Base-by-base conservation (phyloP, 2,797 vertebrate species). In the Malurus leucopterus region DNA sequence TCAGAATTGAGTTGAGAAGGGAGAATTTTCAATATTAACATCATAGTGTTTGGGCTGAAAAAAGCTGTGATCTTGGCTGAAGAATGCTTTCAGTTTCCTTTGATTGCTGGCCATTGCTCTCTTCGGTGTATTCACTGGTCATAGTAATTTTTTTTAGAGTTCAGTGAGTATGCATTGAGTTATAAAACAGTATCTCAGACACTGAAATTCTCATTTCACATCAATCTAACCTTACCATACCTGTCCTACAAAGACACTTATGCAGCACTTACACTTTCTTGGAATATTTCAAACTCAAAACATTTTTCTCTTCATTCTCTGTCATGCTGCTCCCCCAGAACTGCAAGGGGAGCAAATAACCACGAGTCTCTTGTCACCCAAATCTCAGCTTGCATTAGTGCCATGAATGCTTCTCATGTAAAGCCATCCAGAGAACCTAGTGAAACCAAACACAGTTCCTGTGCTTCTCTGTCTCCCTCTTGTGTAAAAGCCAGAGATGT, bases 391-490 rank as follows among this genome's bases (percentile, higher is more conserved):
- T 57, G 34, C 9, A 9, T 30, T 57, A 36, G 3, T 8, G 11
- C 8, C 9, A 9, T 3, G 11, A n/a, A 32, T 13, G 17, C 15
- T 54, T 74, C 1, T 1, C 0, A 15, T 40, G 26, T 40, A 29
- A 61, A 76, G 24, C 16, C 4, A 17, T 0, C 51, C n/a, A 49
- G 63, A 26, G 13, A 58, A 57, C 20, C 5, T 9, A 5, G 24
- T 23, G 23, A 64, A 83, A 34, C 11, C 11, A 51, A 2, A 24
- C 11, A 9, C n/a, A 5, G n/a, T 13, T 63, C 54, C 50, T 18
- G 18, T 30, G 61, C 12, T 13, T 8, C 8, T 32, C 21, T 58
- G 17, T 71, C 22, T 41, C 32, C 22, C 3, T n/a, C 9, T 16
- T 58, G 17, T 18, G 26, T 34, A 22, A 82, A 47, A 12, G 20